phyloP scores from a whole-genome alignment of 2,888 invertebrate species.

The Xestia xanthographa region DNA sequence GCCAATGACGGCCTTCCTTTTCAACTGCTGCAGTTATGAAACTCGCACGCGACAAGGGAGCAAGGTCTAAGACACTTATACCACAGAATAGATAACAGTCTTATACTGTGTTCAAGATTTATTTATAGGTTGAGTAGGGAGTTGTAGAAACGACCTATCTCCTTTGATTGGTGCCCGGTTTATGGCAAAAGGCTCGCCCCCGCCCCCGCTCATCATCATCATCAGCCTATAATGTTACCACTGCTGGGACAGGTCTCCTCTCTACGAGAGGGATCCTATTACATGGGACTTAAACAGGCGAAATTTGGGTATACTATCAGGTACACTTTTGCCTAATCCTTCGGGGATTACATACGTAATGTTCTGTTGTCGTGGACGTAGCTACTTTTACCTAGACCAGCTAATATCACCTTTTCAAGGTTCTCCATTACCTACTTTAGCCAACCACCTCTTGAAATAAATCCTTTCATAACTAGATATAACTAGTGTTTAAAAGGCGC shows the following conservation, averaged over 20 bases:
- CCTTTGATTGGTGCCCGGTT: not conserved
- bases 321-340: not conserved
- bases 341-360: not conserved
- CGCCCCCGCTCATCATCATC: no score
- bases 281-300: not conserved
- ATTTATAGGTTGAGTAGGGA: no score
- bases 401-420: not conserved
- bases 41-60: not conserved
- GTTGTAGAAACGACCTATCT: no score
- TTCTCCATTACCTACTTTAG: not conserved
- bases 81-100: no score
- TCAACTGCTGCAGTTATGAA: constrained; percentile 18
- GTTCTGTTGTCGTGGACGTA: not conserved
- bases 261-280: not conserved
- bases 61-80: constrained; percentile 21
- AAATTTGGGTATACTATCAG: not conserved
- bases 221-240: no score
- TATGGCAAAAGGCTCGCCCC: not conserved
- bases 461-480: constrained; percentile 17
- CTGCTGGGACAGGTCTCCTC: no score
- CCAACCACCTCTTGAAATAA: constrained; percentile 24
- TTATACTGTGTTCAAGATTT: no score
- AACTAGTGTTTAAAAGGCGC: not conserved
- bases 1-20: constrained; percentile 39
- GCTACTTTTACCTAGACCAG: not conserved